phyloP scores from a whole-genome alignment of 2,797 vertebrate genomes.

The Ctenochaetus hawaiiensis region DNA sequence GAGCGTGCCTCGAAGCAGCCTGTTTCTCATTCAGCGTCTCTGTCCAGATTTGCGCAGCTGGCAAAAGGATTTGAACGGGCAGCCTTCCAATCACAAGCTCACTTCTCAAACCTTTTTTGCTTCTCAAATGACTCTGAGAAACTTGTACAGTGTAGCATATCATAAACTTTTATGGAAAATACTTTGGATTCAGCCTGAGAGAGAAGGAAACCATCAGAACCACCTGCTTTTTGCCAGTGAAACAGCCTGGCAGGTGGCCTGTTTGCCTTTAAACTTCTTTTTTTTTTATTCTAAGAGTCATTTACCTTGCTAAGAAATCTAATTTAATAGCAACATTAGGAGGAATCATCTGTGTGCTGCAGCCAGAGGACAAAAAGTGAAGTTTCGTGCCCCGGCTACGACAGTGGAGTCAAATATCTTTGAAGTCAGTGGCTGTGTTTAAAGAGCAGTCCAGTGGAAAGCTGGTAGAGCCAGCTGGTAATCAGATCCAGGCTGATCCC shows the following conservation, averaged over 20 bases:
- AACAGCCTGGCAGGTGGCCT: conserved; percentile 36
- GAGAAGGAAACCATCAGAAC: conserved; percentile 19
- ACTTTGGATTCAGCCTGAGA: conserved; percentile 12
- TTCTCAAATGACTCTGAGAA: conserved; percentile 34
- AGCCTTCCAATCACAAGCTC: conserved; percentile 43
- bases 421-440: conserved; percentile 57
- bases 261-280: background rate
- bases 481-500: conserved; percentile 75
- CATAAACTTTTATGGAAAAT: conserved; percentile 46
- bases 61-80: conserved; percentile 49
- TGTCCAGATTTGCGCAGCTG: conserved; percentile 61
- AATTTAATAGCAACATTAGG: conserved; percentile 31
- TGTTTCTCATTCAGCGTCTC: conserved; percentile 51
- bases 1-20: conserved; percentile 33
- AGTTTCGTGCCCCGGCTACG: conserved; percentile 18
- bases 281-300: conserved; percentile 1
- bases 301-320: conserved; percentile 13
- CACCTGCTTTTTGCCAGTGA: conserved; percentile 46
- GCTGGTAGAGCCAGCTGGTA: conserved; percentile 72
- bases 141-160: background rate
- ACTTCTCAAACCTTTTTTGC: conserved; percentile 18
- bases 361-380: conserved; percentile 34
- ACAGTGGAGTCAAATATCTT: conserved; percentile 58
- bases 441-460: conserved; percentile 74
- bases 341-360: conserved; percentile 4